Percentiles rank a stretch among this genome's conserved stretches.
phyloP scores from a whole-genome alignment of 2,888 invertebrate species.

The Dolichopus griseipennis region DNA sequence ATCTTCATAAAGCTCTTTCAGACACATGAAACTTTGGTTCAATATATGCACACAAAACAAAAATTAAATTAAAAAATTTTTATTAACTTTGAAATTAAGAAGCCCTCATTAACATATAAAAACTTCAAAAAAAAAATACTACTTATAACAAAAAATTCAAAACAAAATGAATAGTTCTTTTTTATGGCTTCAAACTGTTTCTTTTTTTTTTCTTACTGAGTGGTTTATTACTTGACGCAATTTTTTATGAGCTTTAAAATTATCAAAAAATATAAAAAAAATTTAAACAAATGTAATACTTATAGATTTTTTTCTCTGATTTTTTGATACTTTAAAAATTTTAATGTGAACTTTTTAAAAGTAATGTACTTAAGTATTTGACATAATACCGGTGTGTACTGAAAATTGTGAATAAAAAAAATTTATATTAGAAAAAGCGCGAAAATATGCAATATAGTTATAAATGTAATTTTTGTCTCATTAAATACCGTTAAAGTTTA shows the following conservation, averaged over 20 bases:
- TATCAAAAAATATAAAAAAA: neutral
- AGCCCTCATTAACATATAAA: neutral
- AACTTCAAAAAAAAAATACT: neutral
- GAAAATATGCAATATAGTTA: too few relatives aligned
- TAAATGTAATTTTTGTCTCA: too few relatives aligned
- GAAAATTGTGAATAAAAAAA: too few relatives aligned
- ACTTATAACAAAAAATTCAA: too few relatives aligned
- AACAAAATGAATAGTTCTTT: neutral
- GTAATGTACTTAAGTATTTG: too few relatives aligned
- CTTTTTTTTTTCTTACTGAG: neutral
- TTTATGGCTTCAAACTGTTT: neutral
- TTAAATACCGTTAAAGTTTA: too few relatives aligned
- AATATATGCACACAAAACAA: neutral
- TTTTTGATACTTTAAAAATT: too few relatives aligned
- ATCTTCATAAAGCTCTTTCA: neutral
- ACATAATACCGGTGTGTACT: too few relatives aligned
- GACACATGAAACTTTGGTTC: neutral
- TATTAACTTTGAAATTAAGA: neutral
- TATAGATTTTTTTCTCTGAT: too few relatives aligned
- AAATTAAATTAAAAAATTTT: neutral
- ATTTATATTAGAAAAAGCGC: too few relatives aligned
- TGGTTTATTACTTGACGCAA: neutral
- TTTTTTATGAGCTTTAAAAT: constrained; percentile 1
- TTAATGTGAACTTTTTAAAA: too few relatives aligned
- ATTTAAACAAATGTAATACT: too few relatives aligned